These are phyloP conservation scores for Thysanoteuthis rhombus DNA, from an alignment of 2,888 invertebrate species.

Conservation along the genomic window DNA sequence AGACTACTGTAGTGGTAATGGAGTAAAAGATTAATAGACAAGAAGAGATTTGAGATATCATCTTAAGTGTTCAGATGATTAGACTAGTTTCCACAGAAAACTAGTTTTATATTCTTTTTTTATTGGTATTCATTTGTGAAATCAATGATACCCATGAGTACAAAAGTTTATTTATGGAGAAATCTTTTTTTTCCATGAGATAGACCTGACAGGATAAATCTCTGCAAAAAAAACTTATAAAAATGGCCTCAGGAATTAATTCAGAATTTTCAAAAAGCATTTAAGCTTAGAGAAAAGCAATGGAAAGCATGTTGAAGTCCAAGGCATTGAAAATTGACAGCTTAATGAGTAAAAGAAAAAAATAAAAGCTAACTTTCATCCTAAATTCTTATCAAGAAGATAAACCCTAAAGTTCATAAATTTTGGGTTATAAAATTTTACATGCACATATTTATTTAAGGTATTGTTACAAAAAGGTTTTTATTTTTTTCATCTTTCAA, in stretches of 20 bases:
- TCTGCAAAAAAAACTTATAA: not conserved
- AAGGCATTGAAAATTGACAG: not conserved
- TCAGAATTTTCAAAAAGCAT: not conserved
- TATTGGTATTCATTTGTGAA: not conserved
- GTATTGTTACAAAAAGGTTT: not conserved
- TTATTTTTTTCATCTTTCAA: not conserved
- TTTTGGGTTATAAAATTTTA: not conserved
- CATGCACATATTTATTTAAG: not conserved
- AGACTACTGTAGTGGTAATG: no score
- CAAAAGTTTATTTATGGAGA: not conserved
- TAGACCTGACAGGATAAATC: not conserved
- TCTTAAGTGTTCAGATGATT: no score
- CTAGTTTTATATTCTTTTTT: not conserved
- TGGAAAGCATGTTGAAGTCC: not conserved
- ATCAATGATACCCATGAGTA: not conserved
- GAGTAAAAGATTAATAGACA: no score
- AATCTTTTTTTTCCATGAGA: not conserved
- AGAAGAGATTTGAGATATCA: no score
- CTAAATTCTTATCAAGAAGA: not conserved
- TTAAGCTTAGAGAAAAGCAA: not conserved
- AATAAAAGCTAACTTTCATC: not conserved
- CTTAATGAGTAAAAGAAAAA: not conserved
- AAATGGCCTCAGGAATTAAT: not conserved
- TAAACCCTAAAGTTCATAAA: not conserved
- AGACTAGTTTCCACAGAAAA: not conserved